Evolutionary conservation across 2,797 vertebrate genomes (phyloP), one percentile per base, ranked within the genome.

Genomic region (Gymnoscopelus microlampas): DNA sequence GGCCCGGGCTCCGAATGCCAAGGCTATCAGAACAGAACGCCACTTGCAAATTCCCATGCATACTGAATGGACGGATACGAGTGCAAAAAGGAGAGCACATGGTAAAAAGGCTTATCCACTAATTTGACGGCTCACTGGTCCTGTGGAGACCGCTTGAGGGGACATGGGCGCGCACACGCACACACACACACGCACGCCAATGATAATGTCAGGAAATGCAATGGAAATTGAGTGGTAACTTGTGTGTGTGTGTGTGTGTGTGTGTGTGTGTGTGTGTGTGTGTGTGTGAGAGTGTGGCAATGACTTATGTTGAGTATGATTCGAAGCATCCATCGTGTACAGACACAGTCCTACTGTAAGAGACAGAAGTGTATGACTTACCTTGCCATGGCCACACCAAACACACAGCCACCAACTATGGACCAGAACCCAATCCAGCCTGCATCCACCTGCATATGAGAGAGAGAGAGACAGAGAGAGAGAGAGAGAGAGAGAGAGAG

Each of bases 391-490:
- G 95, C 96, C 78, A 99, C 94, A 78, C 98, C 98, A 87, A 98
- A 95, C 79, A 98, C 93, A 86, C 98, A 99, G 63, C 98, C 97
- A 64, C 97, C 98, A 66, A 99, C 90, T 50, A 93, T 93, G 23
- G 97, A 98, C 97, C 97, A 99, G 93, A 99, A 99, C 63, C 98
- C 98, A 78, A 99, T 97, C 97, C 97, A 99, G 77, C 98, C 97
- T 63, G 98, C 98, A 75, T 99, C 95, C 68, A 98, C 95, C 98
- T 99, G 91, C 74, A 56, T 51, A 47, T 11, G 50, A 63, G 26
- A 29, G 24, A 29, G 15, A 4, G 44, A 2, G 56, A 58, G 26
- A 4, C 1, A 29, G 3, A 29, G 26, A 29, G 26, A 4, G 26
- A 29, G 26, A 29, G 26, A 29, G 26, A 19, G 19, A 19, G 19